phyloP scores from a whole-genome alignment of 2,113 vertebrate genomes.

The Tetraodon nigroviridis region DNA sequence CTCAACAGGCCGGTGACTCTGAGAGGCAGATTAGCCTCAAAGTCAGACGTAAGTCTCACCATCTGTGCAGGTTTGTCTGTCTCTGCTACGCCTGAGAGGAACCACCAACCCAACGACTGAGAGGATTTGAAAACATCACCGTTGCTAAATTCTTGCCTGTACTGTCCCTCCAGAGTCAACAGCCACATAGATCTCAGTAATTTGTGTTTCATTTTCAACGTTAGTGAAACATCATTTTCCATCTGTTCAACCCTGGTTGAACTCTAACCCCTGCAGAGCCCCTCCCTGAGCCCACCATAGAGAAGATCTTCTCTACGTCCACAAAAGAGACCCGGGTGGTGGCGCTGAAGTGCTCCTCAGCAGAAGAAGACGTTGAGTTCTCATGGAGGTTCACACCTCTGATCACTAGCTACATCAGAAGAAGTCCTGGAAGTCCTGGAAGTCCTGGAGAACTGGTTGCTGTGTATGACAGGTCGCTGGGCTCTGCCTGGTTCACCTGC shows the following conservation, averaged over 20 bases:
- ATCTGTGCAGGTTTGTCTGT: neutral
- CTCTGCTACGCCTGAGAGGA: too few species aligned
- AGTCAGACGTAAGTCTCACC: constrained; percentile 42
- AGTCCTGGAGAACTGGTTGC: accelerated
- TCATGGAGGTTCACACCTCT: neutral
- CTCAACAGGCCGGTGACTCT: accelerated
- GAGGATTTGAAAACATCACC: too few species aligned
- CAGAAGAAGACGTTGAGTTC: accelerated
- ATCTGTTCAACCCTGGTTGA: neutral
- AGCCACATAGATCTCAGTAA: neutral
- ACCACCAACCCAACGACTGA: too few species aligned
- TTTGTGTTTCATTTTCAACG: neutral
- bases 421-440: too few species aligned
- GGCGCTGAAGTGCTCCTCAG: constrained; percentile 17
- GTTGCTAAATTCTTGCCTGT: too few species aligned
- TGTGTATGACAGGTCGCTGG: neutral
- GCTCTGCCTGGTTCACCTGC: constrained; percentile 22
- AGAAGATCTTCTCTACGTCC: accelerated
- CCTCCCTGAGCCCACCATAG: constrained; percentile 19
- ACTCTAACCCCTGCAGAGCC: constrained; percentile 12
- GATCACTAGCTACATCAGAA: accelerated
- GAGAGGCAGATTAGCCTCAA: neutral
- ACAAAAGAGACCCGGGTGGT: neutral
- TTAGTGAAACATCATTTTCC: neutral
- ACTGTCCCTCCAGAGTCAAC: too few species aligned